Percentiles rank a stretch among this genome's conserved stretches.
These are phyloP conservation scores for Neolamprologus sp. DNA, from an alignment of 2,113 vertebrate species.

Conservation along the genomic window DNA sequence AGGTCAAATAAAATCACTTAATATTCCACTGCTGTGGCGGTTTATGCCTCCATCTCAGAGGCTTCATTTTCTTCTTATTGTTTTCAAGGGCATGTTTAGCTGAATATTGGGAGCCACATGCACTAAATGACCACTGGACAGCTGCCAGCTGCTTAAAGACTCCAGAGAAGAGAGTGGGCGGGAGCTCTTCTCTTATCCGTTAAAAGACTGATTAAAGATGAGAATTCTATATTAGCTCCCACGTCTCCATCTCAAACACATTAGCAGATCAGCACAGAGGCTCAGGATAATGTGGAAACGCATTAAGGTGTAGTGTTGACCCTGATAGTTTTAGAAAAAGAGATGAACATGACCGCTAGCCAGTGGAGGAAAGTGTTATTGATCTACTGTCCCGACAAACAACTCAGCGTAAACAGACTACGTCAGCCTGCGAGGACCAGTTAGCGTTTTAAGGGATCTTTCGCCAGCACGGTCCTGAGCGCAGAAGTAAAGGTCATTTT, in stretches of 20 bases:
- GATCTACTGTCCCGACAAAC: not conserved
- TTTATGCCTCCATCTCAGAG: not conserved
- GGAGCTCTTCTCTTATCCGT: not conserved
- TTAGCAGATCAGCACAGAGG: not conserved
- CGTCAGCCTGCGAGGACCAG: not conserved
- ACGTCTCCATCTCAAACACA: constrained; percentile 1
- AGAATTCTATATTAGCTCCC: constrained; percentile 11
- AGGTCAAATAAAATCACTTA: not conserved
- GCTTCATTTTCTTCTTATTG: not conserved
- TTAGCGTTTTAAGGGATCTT: not conserved
- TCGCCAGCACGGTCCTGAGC: not conserved
- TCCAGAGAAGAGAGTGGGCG: not conserved
- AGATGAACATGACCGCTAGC: not conserved
- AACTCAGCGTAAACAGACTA: not conserved
- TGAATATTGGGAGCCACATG: not conserved
- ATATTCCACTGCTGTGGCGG: not conserved
- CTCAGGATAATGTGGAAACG: constrained; percentile 1
- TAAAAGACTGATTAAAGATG: not conserved
- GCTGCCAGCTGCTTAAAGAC: not conserved
- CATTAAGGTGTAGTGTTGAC: not conserved
- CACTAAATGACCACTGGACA: constrained; percentile 9
- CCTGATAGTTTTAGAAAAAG: not conserved
- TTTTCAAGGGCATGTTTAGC: not conserved
- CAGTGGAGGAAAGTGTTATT: not conserved
- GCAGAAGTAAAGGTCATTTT: not conserved